Percentiles rank a stretch among this genome's conserved stretches.
These are phyloP conservation scores for Dryobates pubescens DNA, from an alignment of 2,797 vertebrate genomes.

Conservation along the genomic window DNA sequence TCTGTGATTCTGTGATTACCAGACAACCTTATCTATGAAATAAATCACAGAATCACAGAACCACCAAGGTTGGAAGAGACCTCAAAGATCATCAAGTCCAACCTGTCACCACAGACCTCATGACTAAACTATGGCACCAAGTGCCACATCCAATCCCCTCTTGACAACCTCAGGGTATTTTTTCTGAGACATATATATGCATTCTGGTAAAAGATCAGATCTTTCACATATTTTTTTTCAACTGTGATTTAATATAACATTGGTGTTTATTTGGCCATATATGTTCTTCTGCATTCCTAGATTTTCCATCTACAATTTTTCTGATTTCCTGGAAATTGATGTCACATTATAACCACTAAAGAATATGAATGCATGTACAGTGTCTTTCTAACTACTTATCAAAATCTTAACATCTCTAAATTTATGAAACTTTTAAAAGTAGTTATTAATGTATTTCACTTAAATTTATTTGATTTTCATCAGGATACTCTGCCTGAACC, in stretches of 20 bases:
- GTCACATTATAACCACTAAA: not conserved
- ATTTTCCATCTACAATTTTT: not conserved
- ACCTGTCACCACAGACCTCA: too few relatives aligned
- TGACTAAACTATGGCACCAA: too few relatives aligned
- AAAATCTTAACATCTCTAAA: not conserved
- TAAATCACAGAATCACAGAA: not conserved
- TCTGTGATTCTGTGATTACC: not conserved
- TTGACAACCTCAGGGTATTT: too few relatives aligned
- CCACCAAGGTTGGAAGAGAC: too few relatives aligned
- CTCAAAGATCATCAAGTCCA: too few relatives aligned
- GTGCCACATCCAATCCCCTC: too few relatives aligned
- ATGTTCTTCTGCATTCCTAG: not conserved
- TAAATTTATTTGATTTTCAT: not conserved
- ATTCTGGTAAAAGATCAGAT: not conserved
- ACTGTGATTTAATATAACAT: not conserved
- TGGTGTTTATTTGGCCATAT: not conserved
- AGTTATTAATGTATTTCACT: not conserved
- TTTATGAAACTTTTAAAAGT: not conserved
- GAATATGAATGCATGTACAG: not conserved
- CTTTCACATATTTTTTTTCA: not conserved
- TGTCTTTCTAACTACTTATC: not conserved
- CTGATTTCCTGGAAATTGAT: not conserved
- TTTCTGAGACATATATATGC: not conserved
- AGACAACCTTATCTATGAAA: not conserved
- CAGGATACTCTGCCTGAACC: not conserved